These are phyloP conservation scores for Picathartes gymnocephalus DNA, from an alignment of 2,113 vertebrate genomes.

Conservation along the genomic window DNA sequence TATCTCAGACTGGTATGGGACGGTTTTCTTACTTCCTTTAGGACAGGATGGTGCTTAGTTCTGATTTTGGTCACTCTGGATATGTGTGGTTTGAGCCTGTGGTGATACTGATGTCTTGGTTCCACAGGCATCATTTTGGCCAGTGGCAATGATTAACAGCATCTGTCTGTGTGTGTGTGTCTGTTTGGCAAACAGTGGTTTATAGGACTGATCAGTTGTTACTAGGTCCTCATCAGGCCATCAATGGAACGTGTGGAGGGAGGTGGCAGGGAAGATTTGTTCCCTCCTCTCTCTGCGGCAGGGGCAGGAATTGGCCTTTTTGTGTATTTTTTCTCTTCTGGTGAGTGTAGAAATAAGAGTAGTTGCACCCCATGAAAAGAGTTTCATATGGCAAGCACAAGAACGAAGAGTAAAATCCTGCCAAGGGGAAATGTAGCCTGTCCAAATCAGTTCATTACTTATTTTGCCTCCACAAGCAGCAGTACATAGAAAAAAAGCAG, in stretches of 20 bases:
- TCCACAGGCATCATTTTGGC: background rate
- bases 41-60: background rate
- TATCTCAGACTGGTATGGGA: background rate
- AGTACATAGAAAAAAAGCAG: background rate
- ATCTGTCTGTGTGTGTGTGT: background rate
- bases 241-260: rapidly evolving
- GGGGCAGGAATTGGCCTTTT: background rate
- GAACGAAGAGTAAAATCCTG: background rate
- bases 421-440: background rate
- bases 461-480: background rate
- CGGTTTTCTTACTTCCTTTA: background rate
- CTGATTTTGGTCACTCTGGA: rapidly evolving
- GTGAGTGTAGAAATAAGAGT: background rate
- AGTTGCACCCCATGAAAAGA: background rate
- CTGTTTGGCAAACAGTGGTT: background rate
- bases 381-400: background rate
- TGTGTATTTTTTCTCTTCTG: background rate
- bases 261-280: background rate
- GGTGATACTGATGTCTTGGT: background rate
- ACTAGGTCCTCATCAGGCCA: background rate
- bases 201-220: background rate
- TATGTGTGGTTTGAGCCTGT: rapidly evolving
- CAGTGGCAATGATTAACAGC: background rate
- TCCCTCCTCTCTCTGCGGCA: background rate
- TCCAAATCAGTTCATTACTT: background rate